Percentiles rank a stretch among this genome's conserved stretches.
These are phyloP conservation scores for Drosophila nr. perissopoda DNA, from an alignment of 2,888 invertebrate species.

Conservation along the genomic window DNA sequence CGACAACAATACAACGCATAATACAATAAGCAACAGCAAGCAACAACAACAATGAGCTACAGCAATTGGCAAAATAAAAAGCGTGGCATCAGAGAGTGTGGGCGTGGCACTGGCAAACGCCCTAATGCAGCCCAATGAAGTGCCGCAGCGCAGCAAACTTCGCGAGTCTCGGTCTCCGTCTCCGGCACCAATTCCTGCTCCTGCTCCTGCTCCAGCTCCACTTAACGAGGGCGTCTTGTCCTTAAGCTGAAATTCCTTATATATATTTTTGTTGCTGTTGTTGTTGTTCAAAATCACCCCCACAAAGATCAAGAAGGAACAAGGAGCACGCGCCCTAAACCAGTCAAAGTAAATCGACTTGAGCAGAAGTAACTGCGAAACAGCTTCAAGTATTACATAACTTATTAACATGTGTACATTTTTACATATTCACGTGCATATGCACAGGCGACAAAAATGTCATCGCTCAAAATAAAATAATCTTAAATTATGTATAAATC, in stretches of 20 bases:
- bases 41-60: constrained; percentile 7
- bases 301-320: background rate
- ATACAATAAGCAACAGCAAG: constrained; percentile 64
- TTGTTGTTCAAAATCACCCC: background rate
- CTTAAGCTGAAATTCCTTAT: constrained; percentile 6
- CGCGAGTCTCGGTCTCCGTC: background rate
- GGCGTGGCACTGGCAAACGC: constrained; percentile 37
- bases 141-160: constrained; percentile 19
- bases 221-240: constrained; percentile 54
- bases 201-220: constrained; percentile 17
- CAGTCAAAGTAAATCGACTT: constrained; percentile 24
- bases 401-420: background rate
- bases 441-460: constrained; percentile 40
- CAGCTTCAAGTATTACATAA: constrained; percentile 2
- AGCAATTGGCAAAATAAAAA: constrained; percentile 2
- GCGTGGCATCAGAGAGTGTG: constrained; percentile 11
- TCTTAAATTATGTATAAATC: background rate
- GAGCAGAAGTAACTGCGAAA: constrained; percentile 16
- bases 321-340: constrained; percentile 23
- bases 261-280: background rate
- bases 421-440: background rate
- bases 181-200: background rate
- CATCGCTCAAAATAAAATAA: background rate
- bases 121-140: constrained; percentile 47
- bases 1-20: constrained; percentile 63